A percentile compares a stretch with the other conserved stretches of the same genome.
phyloP scores from a whole-genome alignment of 1,140 invertebrate species.

The Metaphire vulgaris region DNA sequence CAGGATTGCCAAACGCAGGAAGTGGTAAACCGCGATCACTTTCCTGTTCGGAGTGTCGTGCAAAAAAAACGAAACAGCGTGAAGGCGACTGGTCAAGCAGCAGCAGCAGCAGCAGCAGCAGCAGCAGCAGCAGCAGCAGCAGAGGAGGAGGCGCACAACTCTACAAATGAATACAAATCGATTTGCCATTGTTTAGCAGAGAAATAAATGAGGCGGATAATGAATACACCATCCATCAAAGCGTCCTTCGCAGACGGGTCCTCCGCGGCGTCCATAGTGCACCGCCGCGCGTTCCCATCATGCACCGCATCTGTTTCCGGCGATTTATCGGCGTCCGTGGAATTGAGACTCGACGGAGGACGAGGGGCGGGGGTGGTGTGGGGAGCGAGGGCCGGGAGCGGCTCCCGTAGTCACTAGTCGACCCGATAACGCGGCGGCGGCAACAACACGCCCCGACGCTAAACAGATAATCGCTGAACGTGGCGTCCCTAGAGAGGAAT shows the following conservation, averaged over 20 bases:
- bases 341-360: no score
- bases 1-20: no score
- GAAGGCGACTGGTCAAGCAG: no score
- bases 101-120: no score
- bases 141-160: neutral
- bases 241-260: neutral
- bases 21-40: no score
- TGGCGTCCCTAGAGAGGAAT: neutral
- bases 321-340: neutral
- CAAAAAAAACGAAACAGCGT: no score
- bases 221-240: neutral
- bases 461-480: constrained; percentile 1
- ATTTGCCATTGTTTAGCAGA: neutral
- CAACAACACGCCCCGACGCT: neutral
- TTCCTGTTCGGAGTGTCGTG: no score
- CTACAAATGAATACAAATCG: neutral
- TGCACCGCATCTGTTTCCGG: constrained; percentile 1
- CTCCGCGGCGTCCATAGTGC: neutral
- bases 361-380: no score
- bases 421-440: neutral
- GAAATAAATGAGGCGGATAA: neutral
- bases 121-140: no score
- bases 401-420: neutral
- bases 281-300: neutral
- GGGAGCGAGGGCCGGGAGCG: no score